Evolutionary conservation across 2,797 vertebrate genomes (phyloP).

Genomic region (Tenualosa ilisha): DNA sequence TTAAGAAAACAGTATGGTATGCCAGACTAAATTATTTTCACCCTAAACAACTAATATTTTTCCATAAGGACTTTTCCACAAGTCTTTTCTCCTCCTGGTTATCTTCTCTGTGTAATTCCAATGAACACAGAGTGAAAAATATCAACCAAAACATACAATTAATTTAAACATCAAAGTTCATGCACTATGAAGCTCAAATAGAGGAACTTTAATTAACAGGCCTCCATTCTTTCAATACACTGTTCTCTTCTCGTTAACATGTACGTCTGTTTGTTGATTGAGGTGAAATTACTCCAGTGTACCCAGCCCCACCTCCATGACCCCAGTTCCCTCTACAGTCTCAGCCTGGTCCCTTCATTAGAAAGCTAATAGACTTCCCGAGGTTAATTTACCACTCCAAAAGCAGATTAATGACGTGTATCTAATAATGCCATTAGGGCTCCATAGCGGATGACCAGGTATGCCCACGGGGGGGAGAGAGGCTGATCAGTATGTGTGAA

Average conservation of each 20-base stretch:
- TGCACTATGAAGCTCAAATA: background rate
- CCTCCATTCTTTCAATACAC: background rate
- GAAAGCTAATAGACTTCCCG: constrained; percentile 52
- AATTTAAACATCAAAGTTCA: constrained; percentile 10
- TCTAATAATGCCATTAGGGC: constrained; percentile 65
- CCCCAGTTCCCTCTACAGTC: background rate
- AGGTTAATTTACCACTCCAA: constrained; percentile 57
- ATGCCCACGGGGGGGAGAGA: constrained; percentile 31
- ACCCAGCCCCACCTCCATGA: constrained; percentile 34
- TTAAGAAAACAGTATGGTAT: background rate
- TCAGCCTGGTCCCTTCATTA: constrained; percentile 50
- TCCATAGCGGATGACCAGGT: constrained; percentile 34
- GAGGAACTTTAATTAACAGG: background rate
- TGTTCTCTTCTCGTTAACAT: constrained; percentile 5
- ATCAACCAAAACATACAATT: background rate
- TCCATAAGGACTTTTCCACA: background rate
- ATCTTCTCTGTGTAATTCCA: background rate
- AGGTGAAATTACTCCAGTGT: background rate
- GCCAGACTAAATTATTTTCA: background rate
- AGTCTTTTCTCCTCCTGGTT: background rate
- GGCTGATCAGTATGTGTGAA: constrained; percentile 41
- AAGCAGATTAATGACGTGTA: constrained; percentile 68
- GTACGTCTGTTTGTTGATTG: constrained; percentile 21
- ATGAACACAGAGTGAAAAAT: background rate
- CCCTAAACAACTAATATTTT: background rate